Percentiles rank a stretch among this genome's conserved stretches.
Conservation (phyloP, 2,888 invertebrate species). For the Drosophila nigritarsus region DNA sequence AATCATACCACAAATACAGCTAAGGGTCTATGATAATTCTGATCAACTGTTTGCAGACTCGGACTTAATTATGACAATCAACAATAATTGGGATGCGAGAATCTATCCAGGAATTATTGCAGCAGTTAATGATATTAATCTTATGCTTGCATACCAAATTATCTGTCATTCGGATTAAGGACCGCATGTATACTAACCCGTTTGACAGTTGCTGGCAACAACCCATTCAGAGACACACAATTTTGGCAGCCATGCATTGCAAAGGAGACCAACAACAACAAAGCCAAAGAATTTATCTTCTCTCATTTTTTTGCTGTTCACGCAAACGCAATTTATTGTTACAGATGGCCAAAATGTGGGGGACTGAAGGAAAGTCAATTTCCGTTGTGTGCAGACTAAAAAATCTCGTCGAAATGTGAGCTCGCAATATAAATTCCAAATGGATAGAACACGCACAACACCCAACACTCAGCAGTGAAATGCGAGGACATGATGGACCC, state of each 20-base stretch:
- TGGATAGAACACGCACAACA: constrained; percentile 8
- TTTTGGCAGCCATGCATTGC: not conserved
- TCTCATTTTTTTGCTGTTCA: constrained; percentile 9
- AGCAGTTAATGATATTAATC: constrained; percentile 2
- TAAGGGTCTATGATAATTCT: not conserved
- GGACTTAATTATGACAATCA: not conserved
- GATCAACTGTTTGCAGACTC: not conserved
- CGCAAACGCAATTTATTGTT: constrained; percentile 54
- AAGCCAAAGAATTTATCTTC: constrained; percentile 13
- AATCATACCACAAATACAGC: not conserved
- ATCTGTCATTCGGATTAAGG: not conserved
- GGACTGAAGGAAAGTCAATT: constrained; percentile 43
- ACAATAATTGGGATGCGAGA: not conserved
- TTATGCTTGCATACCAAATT: not conserved
- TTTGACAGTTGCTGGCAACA: constrained; percentile 7
- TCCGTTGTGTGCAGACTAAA: constrained; percentile 38
- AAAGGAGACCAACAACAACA: not conserved
- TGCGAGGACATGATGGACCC: constrained; percentile 19
- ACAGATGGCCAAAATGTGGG: constrained; percentile 47
- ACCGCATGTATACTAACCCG: not conserved
- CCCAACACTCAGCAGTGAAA: not conserved
- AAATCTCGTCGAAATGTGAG: constrained; percentile 40
- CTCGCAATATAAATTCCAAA: constrained; percentile 47
- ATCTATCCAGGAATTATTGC: not conserved
- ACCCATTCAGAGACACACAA: not conserved